Evolutionary conservation across 2,113 vertebrate genomes (phyloP).

Genomic region (Cichladusa arquata): DNA sequence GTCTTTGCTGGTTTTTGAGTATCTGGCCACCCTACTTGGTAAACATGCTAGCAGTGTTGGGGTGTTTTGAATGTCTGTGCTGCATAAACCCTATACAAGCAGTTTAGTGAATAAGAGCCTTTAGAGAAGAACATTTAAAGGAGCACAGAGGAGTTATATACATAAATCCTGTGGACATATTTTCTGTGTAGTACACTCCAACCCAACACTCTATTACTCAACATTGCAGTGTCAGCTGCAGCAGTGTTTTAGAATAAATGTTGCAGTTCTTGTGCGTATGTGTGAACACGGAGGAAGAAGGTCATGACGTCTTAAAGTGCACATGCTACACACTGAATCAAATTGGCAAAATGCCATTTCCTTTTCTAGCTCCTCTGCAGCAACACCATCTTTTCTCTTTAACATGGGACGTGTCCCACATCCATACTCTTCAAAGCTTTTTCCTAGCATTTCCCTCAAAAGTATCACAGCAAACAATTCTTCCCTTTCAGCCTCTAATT

Average conservation of each 20-base stretch:
- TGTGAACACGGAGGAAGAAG: neutral
- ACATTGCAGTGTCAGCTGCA: neutral
- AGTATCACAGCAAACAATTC: neutral
- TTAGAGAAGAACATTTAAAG: neutral
- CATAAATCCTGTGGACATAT: neutral
- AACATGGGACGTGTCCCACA: fast-evolving
- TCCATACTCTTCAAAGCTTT: neutral
- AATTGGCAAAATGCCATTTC: neutral
- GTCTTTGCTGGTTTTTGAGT: neutral
- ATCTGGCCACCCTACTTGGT: neutral
- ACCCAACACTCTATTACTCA: neutral
- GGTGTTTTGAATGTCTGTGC: neutral
- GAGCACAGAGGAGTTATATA: neutral
- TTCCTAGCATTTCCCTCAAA: neutral
- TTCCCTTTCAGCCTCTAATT: neutral
- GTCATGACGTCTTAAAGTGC: neutral
- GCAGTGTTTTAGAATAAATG: neutral
- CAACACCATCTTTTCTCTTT: neutral
- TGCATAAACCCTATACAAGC: neutral
- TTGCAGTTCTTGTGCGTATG: neutral
- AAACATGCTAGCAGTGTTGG: neutral
- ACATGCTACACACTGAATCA: neutral
- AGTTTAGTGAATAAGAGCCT: neutral
- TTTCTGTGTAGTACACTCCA: neutral
- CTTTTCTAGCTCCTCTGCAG: neutral